Evolutionary conservation across 2,113 vertebrate genomes (phyloP), one percentile per base, ranked within the genome.

Genomic region (Chauna torquata): DNA sequence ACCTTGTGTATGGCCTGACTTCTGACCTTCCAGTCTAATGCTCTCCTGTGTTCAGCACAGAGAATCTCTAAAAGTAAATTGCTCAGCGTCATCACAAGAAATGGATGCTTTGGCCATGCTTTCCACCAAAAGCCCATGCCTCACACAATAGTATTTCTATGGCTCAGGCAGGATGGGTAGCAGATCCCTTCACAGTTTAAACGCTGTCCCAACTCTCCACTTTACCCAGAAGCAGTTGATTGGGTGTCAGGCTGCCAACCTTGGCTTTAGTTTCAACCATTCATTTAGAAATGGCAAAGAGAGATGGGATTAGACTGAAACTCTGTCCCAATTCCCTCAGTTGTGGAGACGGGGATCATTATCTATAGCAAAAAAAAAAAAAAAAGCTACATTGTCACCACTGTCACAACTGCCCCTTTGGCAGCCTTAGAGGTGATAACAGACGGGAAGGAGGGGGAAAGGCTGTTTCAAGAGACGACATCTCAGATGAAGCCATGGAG

Each of bases 51-150:
- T 8, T 71, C 10, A 13, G 16, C 34, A 79, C 38, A 38, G 25
- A 40, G 34, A 79, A 47, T 44, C 8, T 49, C 47, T 82, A 45
- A 17, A 83, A 90, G 25, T 36, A 84, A 88, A 72, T 92, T 72
- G 54, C 18, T 86, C 42, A 17, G 19, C 40, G 24, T 12, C 38
- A 57, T 62, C 17, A 7, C n/a, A 68, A 70, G 28, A 66, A 90
- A 36, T 5, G 10, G 32, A 62, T 0, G 0, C 4, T 61, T 72
- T 90, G 16, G 18, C 34, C 11, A 17, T 1, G 0, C 25, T 40
- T 80, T 61, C 14, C 59, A 19, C 15, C 1, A 5, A 68, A 82
- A 79, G 1, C 8, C 23, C 30, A 3, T 42, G 36, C 5, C 45
- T 86, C 25, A 32, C 28, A 27, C 16, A 36, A 4, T 10, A 61